phyloP scores from a whole-genome alignment of 2,797 vertebrate genomes.

The Melanotaenia trifasciata region DNA sequence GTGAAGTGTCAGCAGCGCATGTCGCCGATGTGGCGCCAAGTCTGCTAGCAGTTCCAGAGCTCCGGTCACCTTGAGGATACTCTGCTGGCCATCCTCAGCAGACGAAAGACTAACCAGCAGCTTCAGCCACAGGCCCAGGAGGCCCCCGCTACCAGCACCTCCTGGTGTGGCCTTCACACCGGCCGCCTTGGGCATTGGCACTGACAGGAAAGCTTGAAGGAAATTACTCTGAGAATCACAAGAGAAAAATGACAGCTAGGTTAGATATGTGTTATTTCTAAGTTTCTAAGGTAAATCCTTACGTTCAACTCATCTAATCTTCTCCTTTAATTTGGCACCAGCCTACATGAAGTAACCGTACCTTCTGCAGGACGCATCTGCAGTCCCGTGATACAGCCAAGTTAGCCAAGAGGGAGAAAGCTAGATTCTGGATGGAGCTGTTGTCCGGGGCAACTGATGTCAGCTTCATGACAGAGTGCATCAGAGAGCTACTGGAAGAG shows the following conservation, averaged over 20 bases:
- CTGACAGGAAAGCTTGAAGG: slow-evolving; percentile 89
- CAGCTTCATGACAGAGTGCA: slow-evolving; percentile 90
- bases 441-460: slow-evolving; percentile 85
- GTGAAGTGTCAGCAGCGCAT: slow-evolving; percentile 89
- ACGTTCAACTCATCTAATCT: neutral
- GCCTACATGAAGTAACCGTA: neutral
- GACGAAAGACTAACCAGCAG: slow-evolving; percentile 90
- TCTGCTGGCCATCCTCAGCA: slow-evolving; percentile 92
- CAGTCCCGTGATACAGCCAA: slow-evolving; percentile 92
- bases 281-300: neutral
- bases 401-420: slow-evolving; percentile 91
- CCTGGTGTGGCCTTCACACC: slow-evolving; percentile 60
- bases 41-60: slow-evolving; percentile 89
- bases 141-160: slow-evolving; percentile 32
- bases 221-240: slow-evolving; percentile 90
- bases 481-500: slow-evolving; percentile 83
- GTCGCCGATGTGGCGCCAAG: slow-evolving; percentile 84
- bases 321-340: neutral
- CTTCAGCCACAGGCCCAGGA: slow-evolving; percentile 88
- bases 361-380: slow-evolving; percentile 92
- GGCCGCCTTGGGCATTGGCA: slow-evolving; percentile 85
- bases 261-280: neutral
- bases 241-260: slow-evolving; percentile 3
- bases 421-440: slow-evolving; percentile 83
- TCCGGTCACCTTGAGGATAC: slow-evolving; percentile 89